Percentiles rank a stretch among this genome's conserved stretches.
phyloP scores from a whole-genome alignment of 2,888 invertebrate species.

The Busseola fusca region DNA sequence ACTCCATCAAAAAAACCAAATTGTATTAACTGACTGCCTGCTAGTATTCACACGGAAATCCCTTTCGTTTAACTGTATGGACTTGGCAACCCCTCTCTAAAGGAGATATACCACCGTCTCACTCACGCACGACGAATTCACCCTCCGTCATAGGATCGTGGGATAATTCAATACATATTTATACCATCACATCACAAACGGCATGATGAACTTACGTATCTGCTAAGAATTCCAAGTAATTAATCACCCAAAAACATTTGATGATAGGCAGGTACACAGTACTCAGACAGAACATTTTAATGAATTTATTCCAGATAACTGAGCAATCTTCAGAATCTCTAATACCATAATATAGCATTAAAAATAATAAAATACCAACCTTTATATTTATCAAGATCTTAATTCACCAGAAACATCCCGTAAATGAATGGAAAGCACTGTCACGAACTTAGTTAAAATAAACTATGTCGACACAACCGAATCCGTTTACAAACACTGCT shows the following conservation, averaged over 20 bases:
- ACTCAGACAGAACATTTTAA: neutral
- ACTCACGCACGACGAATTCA: conserved; percentile 75
- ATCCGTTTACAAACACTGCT: conserved; percentile 76
- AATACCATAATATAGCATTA: conserved; percentile 5
- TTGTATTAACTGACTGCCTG: conserved; percentile 59
- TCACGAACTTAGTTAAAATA: conserved; percentile 80
- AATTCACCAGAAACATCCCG: conserved; percentile 79
- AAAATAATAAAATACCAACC: conserved; percentile 64
- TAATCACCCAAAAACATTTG: neutral
- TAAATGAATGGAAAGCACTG: conserved; percentile 75
- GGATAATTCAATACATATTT: conserved; percentile 88
- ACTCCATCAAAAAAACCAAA: conserved; percentile 12
- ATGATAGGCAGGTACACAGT: neutral
- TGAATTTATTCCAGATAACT: conserved; percentile 3
- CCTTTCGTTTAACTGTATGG: conserved; percentile 73
- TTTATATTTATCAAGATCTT: conserved; percentile 75
- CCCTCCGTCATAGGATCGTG: conserved; percentile 81
- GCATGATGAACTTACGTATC: conserved; percentile 56
- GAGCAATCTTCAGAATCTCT: neutral
- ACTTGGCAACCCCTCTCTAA: conserved; percentile 83
- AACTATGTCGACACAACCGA: conserved; percentile 77
- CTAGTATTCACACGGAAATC: conserved; percentile 77
- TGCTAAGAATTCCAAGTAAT: conserved; percentile 28
- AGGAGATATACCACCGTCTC: conserved; percentile 75
- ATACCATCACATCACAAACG: conserved; percentile 79